Conservation (phyloP, 2,797 vertebrate genomes). For the Cyclura pinguis region DNA sequence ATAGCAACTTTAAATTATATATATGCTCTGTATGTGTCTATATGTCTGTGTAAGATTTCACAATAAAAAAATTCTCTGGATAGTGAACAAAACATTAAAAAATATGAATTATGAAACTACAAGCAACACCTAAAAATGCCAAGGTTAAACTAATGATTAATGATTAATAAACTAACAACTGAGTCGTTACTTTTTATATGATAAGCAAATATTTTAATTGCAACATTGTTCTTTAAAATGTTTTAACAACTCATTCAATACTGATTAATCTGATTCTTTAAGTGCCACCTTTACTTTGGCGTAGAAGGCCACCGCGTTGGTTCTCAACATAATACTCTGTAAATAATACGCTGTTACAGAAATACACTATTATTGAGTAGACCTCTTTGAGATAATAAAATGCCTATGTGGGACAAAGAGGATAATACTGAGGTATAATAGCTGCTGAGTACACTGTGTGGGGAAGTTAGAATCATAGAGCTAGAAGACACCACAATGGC, state of each 20-base stretch:
- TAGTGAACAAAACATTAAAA: not conserved
- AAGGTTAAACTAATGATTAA: not conserved
- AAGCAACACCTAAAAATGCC: not conserved
- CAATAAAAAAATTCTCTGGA: not conserved
- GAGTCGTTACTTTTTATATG: conserved; percentile 70
- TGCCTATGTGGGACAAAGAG: not conserved
- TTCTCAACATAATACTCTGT: conserved; percentile 4
- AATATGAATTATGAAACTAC: not conserved
- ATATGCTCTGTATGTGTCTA: no score
- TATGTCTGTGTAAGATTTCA: not conserved
- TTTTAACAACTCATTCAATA: conserved; percentile 78
- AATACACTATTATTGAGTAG: not conserved
- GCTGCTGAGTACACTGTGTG: not conserved
- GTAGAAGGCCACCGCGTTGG: conserved; percentile 58
- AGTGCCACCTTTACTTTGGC: conserved; percentile 59
- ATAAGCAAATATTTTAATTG: conserved; percentile 72
- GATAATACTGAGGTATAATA: not conserved
- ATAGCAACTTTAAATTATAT: conserved; percentile 53
- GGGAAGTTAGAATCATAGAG: not conserved
- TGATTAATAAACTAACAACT: no score
- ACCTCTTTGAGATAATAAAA: not conserved
- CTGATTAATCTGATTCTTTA: conserved; percentile 72
- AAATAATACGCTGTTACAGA: not conserved
- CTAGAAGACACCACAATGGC: no score
- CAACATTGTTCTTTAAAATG: conserved; percentile 73